These are phyloP conservation scores for Nesogale talazaci DNA, from an alignment of 2,113 vertebrate species.

Conservation along the genomic window DNA sequence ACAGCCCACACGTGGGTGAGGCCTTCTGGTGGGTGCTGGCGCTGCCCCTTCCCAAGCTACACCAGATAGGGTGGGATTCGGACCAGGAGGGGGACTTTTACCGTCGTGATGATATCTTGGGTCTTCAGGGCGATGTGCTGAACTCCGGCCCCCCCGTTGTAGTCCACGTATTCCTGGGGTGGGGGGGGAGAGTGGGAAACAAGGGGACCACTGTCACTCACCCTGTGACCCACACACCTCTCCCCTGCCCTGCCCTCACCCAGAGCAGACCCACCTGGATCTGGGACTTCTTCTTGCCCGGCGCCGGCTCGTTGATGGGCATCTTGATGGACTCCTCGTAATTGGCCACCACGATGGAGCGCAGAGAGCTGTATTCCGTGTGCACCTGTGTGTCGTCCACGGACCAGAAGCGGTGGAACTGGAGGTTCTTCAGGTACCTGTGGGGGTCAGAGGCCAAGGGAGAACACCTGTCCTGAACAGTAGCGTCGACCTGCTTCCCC, in stretches of 20 bases:
- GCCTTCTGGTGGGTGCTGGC: background rate
- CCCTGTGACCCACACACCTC: rapidly evolving
- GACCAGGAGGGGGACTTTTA: slow-evolving; percentile 68
- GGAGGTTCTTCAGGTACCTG: slow-evolving; percentile 95
- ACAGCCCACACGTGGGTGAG: background rate
- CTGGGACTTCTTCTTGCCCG: slow-evolving; percentile 94
- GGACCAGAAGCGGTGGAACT: slow-evolving; percentile 98
- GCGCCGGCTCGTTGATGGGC: slow-evolving; percentile 96
- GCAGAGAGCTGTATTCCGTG: slow-evolving; percentile 95
- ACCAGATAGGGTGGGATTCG: background rate
- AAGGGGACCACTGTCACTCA: background rate
- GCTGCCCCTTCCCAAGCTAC: background rate
- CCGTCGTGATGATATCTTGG: slow-evolving; percentile 92
- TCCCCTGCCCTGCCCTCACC: background rate
- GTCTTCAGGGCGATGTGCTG: slow-evolving; percentile 98
- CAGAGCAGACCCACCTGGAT: slow-evolving; percentile 89
- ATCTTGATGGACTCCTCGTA: slow-evolving; percentile 97
- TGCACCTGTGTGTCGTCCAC: slow-evolving; percentile 97
- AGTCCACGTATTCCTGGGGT: slow-evolving; percentile 95
- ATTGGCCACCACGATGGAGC: slow-evolving; percentile 96
- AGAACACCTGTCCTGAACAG: rapidly evolving
- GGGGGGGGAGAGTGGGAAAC: too few species aligned
- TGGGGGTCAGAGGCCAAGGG: background rate
- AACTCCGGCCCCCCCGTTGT: slow-evolving; percentile 95
- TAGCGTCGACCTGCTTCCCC: rapidly evolving